Evolutionary conservation across 2,113 vertebrate genomes (phyloP).

Genomic region (Eublepharis macularius): DNA sequence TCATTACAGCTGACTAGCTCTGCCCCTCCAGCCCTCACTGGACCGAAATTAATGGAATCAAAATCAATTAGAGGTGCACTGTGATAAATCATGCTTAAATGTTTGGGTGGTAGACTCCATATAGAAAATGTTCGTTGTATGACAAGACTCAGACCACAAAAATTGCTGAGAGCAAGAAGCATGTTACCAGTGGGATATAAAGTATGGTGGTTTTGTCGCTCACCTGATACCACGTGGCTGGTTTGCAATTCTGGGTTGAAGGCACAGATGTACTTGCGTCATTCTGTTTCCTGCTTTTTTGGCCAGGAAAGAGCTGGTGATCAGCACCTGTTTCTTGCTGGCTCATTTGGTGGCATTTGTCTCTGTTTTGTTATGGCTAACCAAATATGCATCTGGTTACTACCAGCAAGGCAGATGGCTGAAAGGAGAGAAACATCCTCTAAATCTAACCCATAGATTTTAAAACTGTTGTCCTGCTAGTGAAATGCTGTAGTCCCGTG

Average conservation of each 20-base stretch:
- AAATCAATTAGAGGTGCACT: background rate
- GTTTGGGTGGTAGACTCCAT: background rate
- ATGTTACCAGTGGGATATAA: background rate
- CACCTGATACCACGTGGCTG: background rate
- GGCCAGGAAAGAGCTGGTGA: background rate
- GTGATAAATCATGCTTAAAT: background rate
- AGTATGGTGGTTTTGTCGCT: background rate
- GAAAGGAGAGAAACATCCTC: conserved; percentile 7
- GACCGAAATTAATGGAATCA: too few species aligned
- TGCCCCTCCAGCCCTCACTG: background rate
- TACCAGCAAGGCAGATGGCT: background rate
- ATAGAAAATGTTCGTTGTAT: too few species aligned
- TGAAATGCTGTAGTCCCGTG: background rate
- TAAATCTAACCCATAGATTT: background rate
- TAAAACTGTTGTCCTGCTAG: background rate
- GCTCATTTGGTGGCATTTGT: background rate
- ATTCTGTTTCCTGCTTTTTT: background rate
- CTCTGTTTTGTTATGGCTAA: background rate
- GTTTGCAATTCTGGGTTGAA: background rate
- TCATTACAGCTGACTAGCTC: background rate
- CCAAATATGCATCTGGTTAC: background rate
- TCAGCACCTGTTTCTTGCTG: background rate
- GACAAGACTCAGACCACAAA: too few species aligned
- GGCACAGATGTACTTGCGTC: background rate
- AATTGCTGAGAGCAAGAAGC: background rate